Conservation (phyloP, 2,888 invertebrate genomes). For the Rhagophthalmus giganteus region DNA sequence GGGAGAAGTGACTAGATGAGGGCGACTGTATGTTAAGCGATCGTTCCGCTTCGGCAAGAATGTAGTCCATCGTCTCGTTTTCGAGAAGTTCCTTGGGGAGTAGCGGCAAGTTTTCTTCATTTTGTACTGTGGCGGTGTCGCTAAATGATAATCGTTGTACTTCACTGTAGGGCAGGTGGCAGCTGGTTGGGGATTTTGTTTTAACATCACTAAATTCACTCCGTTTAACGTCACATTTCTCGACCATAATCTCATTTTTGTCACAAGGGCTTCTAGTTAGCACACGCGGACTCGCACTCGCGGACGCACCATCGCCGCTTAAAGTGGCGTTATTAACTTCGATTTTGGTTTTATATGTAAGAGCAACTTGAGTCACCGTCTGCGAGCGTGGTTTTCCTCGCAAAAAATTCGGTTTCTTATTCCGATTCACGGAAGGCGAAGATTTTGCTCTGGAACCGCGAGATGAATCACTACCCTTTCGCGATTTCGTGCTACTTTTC, state of each 20-base stretch:
- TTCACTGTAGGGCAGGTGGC: slow-evolving; percentile 25
- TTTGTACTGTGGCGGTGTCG: slow-evolving; percentile 17
- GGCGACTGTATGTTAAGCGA: slow-evolving; percentile 45
- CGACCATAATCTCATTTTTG: slow-evolving; percentile 36
- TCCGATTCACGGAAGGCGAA: slow-evolving; percentile 29
- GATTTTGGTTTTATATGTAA: slow-evolving; percentile 24
- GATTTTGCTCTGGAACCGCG: slow-evolving; percentile 17
- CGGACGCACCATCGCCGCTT: slow-evolving; percentile 3
- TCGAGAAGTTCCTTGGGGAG: slow-evolving; percentile 33
- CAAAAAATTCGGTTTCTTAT: slow-evolving; percentile 29
- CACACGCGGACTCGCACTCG: slow-evolving; percentile 8
- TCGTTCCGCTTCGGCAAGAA: slow-evolving; percentile 44
- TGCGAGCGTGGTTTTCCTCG: slow-evolving; percentile 20
- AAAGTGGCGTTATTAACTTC: slow-evolving; percentile 25
- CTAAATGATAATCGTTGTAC: slow-evolving; percentile 14
- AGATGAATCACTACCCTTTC: slow-evolving; percentile 28
- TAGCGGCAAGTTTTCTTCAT: slow-evolving; percentile 34
- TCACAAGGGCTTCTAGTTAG: slow-evolving; percentile 13
- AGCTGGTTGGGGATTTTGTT: slow-evolving; percentile 19
- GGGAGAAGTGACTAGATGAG: slow-evolving; percentile 36
- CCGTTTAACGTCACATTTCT: slow-evolving; percentile 25
- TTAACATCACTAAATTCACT: slow-evolving; percentile 20
- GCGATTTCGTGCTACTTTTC: slow-evolving; percentile 12
- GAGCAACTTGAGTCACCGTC: slow-evolving; percentile 26
- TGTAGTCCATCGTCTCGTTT: slow-evolving; percentile 44